Conservation (phyloP, 1,140 invertebrate species). For the Drosophila hydei region DNA sequence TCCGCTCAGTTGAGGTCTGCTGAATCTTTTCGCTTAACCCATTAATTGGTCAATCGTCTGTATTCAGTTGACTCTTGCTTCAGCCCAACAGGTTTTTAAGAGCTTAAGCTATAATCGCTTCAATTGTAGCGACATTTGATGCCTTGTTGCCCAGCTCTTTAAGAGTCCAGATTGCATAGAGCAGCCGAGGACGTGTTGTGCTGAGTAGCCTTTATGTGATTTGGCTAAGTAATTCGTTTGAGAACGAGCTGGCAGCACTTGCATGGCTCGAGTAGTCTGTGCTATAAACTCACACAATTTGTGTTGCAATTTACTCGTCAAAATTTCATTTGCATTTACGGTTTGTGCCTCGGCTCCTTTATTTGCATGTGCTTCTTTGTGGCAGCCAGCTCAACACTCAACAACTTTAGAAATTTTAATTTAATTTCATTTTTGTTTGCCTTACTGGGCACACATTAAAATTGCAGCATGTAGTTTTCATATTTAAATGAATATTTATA, state of each 20-base stretch:
- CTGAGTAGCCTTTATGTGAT: constrained; percentile 17
- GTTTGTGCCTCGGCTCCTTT: constrained; percentile 35
- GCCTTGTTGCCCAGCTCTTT: not conserved
- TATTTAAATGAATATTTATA: constrained; percentile 62
- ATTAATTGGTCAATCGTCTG: too few relatives aligned
- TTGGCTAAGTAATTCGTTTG: constrained; percentile 26
- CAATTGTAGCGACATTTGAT: not conserved
- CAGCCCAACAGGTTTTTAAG: too few relatives aligned
- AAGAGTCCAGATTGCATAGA: not conserved
- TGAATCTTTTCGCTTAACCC: too few relatives aligned
- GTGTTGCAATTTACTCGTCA: constrained; percentile 39
- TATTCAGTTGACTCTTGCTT: too few relatives aligned
- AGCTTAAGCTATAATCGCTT: too few relatives aligned
- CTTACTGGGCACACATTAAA: constrained; percentile 70
- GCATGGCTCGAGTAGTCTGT: constrained; percentile 6
- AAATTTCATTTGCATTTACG: constrained; percentile 41
- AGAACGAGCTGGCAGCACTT: constrained; percentile 3
- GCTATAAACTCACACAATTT: constrained; percentile 19
- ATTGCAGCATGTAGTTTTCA: constrained; percentile 64
- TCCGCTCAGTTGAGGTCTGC: too few relatives aligned
- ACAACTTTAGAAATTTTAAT: constrained; percentile 61
- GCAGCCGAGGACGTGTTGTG: not conserved
- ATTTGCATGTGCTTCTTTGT: constrained; percentile 39
- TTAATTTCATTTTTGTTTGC: constrained; percentile 76
- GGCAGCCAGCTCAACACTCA: constrained; percentile 32